These are phyloP conservation scores for Gonioctena quinquepunctata DNA, from an alignment of 1,140 invertebrate species.

Conservation along the genomic window DNA sequence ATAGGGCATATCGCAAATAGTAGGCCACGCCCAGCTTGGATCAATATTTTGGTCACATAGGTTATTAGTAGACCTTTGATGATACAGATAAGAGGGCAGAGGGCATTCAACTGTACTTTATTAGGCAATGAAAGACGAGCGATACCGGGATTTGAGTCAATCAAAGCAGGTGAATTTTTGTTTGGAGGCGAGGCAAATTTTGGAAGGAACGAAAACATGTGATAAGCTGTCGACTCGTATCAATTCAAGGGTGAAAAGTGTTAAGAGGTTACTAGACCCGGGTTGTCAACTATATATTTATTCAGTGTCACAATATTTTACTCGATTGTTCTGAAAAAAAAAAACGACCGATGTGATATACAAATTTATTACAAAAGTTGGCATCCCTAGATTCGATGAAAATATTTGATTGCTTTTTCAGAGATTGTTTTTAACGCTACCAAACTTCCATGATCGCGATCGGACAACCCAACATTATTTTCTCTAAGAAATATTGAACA, in stretches of 20 bases:
- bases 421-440: too few relatives aligned
- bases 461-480: too few relatives aligned
- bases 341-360: too few relatives aligned
- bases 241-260: background rate
- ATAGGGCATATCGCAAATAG: background rate
- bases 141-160: background rate
- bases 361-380: too few relatives aligned
- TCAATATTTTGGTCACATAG: slow-evolving; percentile 8
- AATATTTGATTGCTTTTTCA: too few relatives aligned
- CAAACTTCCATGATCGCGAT: too few relatives aligned
- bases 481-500: too few relatives aligned
- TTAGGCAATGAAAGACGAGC: background rate
- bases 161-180: background rate
- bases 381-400: too few relatives aligned
- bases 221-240: background rate
- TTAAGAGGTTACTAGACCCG: background rate
- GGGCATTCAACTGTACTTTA: background rate
- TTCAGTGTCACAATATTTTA: too few relatives aligned
- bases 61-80: slow-evolving; percentile 10
- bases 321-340: too few relatives aligned
- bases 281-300: too few relatives aligned
- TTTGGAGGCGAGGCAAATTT: too few relatives aligned
- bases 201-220: background rate
- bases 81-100: background rate
- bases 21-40: slow-evolving; percentile 8